Evolutionary conservation across 2,113 vertebrate genomes (phyloP).

Genomic region (Tupaia tana): DNA sequence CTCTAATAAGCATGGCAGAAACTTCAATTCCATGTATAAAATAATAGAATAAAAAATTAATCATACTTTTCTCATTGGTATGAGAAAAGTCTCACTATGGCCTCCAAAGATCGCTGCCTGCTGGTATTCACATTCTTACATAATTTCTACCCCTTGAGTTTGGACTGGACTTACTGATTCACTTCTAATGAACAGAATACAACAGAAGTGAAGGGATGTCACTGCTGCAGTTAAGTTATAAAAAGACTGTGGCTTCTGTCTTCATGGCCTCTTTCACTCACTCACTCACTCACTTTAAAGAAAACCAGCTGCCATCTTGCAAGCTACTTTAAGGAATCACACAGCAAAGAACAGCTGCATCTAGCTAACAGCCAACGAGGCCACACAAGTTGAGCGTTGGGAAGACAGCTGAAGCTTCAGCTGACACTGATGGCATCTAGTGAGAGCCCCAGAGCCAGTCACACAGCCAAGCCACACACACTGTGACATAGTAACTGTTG

Average conservation of each 20-base stretch:
- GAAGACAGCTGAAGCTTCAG: background rate
- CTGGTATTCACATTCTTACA: background rate
- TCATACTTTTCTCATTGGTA: background rate
- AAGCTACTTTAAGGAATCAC: background rate
- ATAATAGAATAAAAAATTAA: background rate
- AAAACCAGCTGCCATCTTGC: background rate
- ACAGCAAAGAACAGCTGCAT: background rate
- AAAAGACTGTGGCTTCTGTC: background rate
- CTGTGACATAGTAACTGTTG: no score
- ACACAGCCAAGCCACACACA: background rate
- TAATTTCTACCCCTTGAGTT: background rate
- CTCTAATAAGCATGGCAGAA: background rate
- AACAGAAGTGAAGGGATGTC: background rate
- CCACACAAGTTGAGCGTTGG: background rate
- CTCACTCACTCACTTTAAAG: background rate
- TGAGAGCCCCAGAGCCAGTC: background rate
- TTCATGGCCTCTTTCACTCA: background rate
- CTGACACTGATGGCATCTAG: background rate
- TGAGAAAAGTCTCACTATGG: background rate
- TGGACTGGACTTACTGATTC: background rate
- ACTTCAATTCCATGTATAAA: background rate
- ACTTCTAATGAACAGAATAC: background rate
- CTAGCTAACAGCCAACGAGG: background rate
- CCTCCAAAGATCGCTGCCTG: background rate
- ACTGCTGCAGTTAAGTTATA: background rate